phyloP scores from a whole-genome alignment of 2,888 invertebrate genomes.

The Drosophila lutescens region DNA sequence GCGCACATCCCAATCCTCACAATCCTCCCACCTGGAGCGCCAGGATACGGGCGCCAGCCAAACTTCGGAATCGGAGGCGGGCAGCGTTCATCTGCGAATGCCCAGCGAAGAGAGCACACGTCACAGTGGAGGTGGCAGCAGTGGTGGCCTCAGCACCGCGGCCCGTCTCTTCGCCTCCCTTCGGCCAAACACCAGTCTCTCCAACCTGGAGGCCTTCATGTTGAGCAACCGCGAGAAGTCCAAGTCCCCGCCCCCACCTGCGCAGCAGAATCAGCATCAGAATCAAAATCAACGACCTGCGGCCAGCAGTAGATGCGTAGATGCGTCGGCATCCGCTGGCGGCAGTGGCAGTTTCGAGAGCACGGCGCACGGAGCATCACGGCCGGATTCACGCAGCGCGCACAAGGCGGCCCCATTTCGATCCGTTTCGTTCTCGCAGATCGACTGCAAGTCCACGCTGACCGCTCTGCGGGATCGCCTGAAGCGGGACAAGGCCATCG shows the following conservation, averaged over 20 bases:
- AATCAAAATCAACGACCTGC: constrained; percentile 8
- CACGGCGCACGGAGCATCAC: constrained; percentile 84
- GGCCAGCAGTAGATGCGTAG: constrained; percentile 24
- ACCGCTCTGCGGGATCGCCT: constrained; percentile 82
- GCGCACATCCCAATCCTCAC: constrained; percentile 41
- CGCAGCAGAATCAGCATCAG: constrained; percentile 13
- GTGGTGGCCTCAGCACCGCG: constrained; percentile 37
- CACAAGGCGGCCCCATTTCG: constrained; percentile 90
- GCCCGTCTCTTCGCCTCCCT: constrained; percentile 67
- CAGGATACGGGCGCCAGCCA: constrained; percentile 58
- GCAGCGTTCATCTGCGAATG: constrained; percentile 18
- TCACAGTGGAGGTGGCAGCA: constrained; percentile 26
- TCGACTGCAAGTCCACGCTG: constrained; percentile 87
- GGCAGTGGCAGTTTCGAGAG: constrained; percentile 72
- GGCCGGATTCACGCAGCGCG: constrained; percentile 87
- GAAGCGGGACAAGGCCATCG: constrained; percentile 80
- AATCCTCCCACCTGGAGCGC: constrained; percentile 74
- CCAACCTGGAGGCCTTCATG: constrained; percentile 81
- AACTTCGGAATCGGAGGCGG: constrained; percentile 28
- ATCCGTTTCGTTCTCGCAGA: constrained; percentile 94
- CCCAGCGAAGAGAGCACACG: constrained; percentile 24
- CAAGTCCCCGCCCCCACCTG: constrained; percentile 71
- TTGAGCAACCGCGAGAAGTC: constrained; percentile 77
- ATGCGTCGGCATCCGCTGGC: constrained; percentile 27
- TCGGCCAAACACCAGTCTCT: constrained; percentile 81